Evolutionary conservation across 2,113 vertebrate genomes (phyloP).

Genomic region (Hipposideros armiger): DNA sequence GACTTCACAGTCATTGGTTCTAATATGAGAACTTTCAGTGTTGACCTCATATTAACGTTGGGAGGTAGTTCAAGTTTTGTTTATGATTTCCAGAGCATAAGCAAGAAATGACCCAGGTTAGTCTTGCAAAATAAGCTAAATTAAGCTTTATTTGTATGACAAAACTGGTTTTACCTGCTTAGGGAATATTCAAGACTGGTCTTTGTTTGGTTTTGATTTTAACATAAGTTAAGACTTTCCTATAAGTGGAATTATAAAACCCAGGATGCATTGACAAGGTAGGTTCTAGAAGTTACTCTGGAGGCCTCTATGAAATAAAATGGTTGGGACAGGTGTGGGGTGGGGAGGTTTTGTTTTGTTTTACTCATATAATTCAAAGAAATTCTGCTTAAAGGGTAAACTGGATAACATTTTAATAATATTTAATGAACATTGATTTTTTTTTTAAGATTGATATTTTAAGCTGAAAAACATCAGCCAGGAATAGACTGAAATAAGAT

Average conservation of each 20-base stretch:
- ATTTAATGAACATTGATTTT: not conserved
- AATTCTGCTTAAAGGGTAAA: constrained; percentile 6
- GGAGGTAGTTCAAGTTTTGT: not conserved
- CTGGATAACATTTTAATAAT: not conserved
- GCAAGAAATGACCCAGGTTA: not conserved
- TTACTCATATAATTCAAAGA: not conserved
- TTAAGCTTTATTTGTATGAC: not conserved
- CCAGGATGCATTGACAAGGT: not conserved
- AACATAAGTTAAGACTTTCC: not conserved
- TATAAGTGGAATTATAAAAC: not conserved
- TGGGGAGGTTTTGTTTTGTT: not conserved
- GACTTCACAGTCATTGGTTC: not conserved
- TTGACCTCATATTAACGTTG: not conserved
- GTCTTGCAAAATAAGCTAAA: not conserved
- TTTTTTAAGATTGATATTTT: constrained; percentile 43
- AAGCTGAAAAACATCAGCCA: not conserved
- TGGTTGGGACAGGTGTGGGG: no score
- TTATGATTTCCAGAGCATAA: not conserved
- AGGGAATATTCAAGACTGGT: not conserved
- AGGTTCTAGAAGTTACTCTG: not conserved
- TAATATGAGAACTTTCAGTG: not conserved
- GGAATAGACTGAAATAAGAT: not conserved
- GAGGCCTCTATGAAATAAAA: not conserved
- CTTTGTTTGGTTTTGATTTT: not conserved
- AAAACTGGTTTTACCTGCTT: no score